Evolutionary conservation across 2,113 vertebrate genomes (phyloP).

Genomic region (Myiopsitta monachus): DNA sequence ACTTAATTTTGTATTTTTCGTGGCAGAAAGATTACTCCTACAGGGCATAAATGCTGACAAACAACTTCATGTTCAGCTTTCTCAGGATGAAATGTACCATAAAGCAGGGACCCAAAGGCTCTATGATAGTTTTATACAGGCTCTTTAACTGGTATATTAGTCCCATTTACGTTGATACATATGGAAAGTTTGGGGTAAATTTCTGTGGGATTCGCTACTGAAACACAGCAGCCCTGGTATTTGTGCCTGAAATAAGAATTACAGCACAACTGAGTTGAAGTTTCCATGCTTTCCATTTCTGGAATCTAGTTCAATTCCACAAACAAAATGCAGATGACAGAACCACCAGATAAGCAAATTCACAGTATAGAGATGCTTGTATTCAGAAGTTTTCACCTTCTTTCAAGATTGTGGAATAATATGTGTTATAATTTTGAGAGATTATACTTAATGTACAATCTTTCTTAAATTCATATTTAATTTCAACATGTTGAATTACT

Average conservation of each 20-base stretch:
- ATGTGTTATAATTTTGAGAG: not conserved
- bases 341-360: not conserved
- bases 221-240: not conserved
- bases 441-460: not conserved
- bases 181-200: not conserved
- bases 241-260: not conserved
- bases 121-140: not conserved
- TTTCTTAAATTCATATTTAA: not conserved
- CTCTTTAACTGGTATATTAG: not conserved
- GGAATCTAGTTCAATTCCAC: not conserved
- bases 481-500: not conserved
- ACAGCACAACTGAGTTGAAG: not conserved
- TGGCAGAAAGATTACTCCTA: not conserved
- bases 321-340: not conserved
- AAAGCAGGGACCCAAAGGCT: not conserved
- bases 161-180: not conserved
- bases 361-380: not conserved
- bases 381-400: not conserved
- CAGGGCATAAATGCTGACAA: not conserved
- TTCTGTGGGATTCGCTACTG: not conserved
- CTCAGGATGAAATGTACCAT: not conserved
- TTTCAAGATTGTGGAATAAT: not conserved
- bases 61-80: not conserved
- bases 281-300: not conserved
- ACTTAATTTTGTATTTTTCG: not conserved